Base-by-base conservation (phyloP, 1,140 invertebrate species). In the Cryptotermes secundus region DNA sequence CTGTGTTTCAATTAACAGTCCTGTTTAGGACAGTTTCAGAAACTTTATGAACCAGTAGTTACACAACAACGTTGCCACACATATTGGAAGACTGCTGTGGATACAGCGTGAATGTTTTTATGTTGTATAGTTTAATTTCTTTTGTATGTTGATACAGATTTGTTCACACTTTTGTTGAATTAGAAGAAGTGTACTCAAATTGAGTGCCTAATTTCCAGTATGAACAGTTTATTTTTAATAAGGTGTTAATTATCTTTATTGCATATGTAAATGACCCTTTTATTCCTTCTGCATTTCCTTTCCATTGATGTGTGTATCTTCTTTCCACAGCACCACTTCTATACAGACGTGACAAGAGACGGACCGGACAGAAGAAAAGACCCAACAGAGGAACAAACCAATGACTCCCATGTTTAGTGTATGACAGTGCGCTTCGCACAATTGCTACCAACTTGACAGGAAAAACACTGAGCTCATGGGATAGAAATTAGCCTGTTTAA, bases 271-370 rank as follows among this genome's bases (percentile, higher is more conserved):
- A 10, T 72, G n/a, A 31, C 6, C 53, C 59, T 72, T 72, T 72
- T 26, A 31, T 31, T 31, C n/a, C n/a, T 16, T 10, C 26, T 72
- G 59, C n/a, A 10, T 31, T 72, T 72, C 26, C 59, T 72, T 31
- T 72, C 59, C 59, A 72, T 3, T 72, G 59, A 72, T 72, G 14
- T n/a, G 26, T 72, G 59, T 72, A 31, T 72, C 26, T 72, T 72
- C 59, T 72, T n/a, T 72, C 59, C 59, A 72, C 59, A 72, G 59
- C 59, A 72, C 45, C 59, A 72, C 59, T 72, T 72, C 59, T 72
- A 72, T 72, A 72, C 59, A 72, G 59, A 72, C 59, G 59, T 72
- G 59, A 72, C 59, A 72, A 72, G 59, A 72, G 59, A 72, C 59
- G 59, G 59, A 72, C 59, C 59, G 59, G 59, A 72, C 59, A 72